These are phyloP conservation scores for Neostethus bicornis DNA, from an alignment of 2,797 vertebrate genomes.

Conservation along the genomic window DNA sequence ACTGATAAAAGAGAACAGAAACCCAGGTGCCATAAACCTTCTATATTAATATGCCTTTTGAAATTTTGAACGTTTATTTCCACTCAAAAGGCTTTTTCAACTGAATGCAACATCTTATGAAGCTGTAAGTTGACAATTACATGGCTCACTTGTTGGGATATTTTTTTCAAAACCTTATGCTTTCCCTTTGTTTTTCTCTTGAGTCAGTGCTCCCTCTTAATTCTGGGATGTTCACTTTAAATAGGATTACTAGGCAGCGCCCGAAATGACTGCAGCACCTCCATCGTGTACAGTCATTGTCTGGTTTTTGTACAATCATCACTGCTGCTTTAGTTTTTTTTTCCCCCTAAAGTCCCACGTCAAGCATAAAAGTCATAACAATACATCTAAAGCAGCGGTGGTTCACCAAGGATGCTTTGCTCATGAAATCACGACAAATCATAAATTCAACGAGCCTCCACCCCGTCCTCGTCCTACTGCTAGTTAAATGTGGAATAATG, in stretches of 20 bases:
- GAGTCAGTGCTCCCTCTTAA: constrained; percentile 45
- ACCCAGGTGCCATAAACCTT: constrained; percentile 6
- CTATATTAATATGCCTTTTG: constrained; percentile 29
- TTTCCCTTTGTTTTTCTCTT: constrained; percentile 39
- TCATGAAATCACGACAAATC: constrained; percentile 70
- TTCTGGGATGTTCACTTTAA: constrained; percentile 38
- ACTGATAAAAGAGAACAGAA: neutral
- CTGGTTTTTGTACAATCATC: constrained; percentile 44
- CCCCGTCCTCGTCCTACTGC: constrained; percentile 41
- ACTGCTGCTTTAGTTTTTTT: constrained; percentile 43
- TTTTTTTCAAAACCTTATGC: constrained; percentile 25
- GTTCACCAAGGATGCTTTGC: constrained; percentile 32
- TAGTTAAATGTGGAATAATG: constrained; percentile 86
- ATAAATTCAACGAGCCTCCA: constrained; percentile 60
- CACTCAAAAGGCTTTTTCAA: constrained; percentile 9
- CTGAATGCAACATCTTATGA: constrained; percentile 12
- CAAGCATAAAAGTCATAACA: constrained; percentile 63
- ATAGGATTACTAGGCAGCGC: constrained; percentile 37
- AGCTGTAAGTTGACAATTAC: constrained; percentile 36
- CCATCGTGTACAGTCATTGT: constrained; percentile 35
- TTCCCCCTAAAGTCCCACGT: constrained; percentile 58
- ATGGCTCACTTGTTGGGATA: constrained; percentile 31
- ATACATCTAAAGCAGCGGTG: constrained; percentile 59
- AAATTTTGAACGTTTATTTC: constrained; percentile 29
- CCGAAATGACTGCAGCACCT: constrained; percentile 30